Conservation (phyloP, 2,113 vertebrate genomes). For the Syrmaticus mikado region DNA sequence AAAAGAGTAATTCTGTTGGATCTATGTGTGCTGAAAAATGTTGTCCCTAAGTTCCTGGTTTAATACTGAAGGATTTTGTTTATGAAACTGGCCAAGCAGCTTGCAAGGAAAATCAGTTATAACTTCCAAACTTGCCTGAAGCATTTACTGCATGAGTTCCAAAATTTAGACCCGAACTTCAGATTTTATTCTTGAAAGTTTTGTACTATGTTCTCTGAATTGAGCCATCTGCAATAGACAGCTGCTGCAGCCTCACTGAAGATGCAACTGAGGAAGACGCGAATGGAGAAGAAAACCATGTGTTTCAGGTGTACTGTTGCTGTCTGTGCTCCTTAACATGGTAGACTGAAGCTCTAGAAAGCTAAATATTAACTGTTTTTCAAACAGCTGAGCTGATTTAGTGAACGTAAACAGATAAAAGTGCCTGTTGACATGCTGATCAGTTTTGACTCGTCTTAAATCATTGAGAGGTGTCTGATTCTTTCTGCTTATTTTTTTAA, state of each 20-base stretch:
- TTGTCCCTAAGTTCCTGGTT: background rate
- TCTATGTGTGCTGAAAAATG: background rate
- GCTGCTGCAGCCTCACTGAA: fast-evolving
- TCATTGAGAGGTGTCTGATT: fast-evolving
- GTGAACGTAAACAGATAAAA: background rate
- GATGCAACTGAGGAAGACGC: background rate
- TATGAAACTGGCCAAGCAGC: background rate
- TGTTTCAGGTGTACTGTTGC: background rate
- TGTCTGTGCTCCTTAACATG: background rate
- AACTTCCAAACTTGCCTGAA: background rate
- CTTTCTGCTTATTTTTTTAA: background rate
- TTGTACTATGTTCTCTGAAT: background rate
- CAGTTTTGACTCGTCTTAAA: background rate
- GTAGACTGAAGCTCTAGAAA: background rate
- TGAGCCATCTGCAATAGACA: background rate
- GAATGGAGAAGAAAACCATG: fast-evolving
- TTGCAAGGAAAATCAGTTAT: background rate
- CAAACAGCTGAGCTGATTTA: background rate
- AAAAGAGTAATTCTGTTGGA: background rate
- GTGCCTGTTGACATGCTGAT: background rate
- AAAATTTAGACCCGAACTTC: background rate
- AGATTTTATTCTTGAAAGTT: background rate
- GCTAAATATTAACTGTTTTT: background rate
- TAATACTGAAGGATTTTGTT: background rate
- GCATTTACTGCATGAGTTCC: background rate